Conservation (phyloP, 2,888 invertebrate species). For the Rhagonycha lutea region DNA sequence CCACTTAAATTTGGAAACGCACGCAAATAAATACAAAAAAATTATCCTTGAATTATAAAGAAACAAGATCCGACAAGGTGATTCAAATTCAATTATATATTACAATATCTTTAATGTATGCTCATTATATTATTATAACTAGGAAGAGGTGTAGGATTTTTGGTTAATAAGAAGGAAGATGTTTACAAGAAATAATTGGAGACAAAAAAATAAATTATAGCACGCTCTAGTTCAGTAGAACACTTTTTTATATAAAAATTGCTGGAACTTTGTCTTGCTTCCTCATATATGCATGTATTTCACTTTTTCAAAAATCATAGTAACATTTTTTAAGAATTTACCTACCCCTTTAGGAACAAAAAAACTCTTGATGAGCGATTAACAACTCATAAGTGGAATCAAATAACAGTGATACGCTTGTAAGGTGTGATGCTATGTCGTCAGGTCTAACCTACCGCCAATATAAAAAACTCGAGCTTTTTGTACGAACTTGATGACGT, state of each 20-base stretch:
- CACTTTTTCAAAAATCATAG: constrained; percentile 10
- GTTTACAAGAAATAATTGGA: not conserved
- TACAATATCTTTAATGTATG: not conserved
- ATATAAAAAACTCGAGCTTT: constrained; percentile 27
- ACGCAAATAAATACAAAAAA: not conserved
- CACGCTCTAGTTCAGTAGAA: constrained; percentile 16
- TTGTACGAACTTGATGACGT: constrained; percentile 31
- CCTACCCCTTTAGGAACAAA: constrained; percentile 24
- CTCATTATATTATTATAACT: constrained; percentile 2
- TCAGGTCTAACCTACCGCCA: constrained; percentile 20
- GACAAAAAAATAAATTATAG: constrained; percentile 22
- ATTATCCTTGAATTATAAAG: not conserved
- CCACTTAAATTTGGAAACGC: not conserved
- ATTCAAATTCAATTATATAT: constrained; percentile 1
- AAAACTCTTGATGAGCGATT: constrained; percentile 23
- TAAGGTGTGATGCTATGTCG: constrained; percentile 43
- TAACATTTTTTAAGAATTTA: constrained; percentile 13
- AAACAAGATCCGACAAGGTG: not conserved
- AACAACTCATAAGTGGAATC: constrained; percentile 43
- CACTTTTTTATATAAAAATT: constrained; percentile 9
- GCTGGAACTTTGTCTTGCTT: constrained; percentile 1
- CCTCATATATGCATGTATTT: constrained; percentile 12
- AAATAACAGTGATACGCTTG: constrained; percentile 46
- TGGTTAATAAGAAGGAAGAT: not conserved
- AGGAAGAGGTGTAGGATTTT: not conserved